phyloP scores from a whole-genome alignment of 2,113 vertebrate genomes.

The Spea bombifrons region DNA sequence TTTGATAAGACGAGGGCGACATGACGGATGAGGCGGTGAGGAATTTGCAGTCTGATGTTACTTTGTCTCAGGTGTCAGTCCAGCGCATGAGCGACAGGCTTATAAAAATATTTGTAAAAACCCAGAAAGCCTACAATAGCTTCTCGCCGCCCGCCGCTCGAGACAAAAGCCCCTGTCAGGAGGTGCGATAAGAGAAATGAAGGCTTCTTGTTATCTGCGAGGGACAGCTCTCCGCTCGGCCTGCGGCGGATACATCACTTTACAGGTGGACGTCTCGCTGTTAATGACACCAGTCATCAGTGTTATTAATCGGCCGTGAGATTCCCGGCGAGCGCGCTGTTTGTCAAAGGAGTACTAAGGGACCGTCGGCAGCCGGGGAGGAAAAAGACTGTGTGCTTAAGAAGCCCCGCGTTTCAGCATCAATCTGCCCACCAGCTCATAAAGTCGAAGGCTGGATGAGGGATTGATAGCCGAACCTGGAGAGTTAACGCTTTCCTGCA shows the following conservation, averaged over 20 bases:
- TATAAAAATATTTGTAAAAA: neutral
- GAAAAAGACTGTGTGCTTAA: neutral
- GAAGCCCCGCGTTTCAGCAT: neutral
- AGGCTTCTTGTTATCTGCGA: neutral
- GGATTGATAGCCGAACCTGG: neutral
- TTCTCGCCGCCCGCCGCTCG: neutral
- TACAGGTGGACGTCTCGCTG: neutral
- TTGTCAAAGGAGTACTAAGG: neutral
- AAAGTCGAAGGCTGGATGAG: neutral
- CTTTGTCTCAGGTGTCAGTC: neutral
- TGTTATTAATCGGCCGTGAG: constrained; percentile 1
- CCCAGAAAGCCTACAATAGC: neutral
- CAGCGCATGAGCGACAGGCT: neutral
- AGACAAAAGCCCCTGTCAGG: constrained; percentile 25
- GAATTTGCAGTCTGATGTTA: neutral
- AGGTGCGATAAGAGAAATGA: constrained; percentile 5
- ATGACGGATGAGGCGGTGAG: constrained; percentile 2
- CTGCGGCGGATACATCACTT: neutral
- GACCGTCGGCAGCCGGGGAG: neutral
- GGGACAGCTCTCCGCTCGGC: neutral
- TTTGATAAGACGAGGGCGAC: neutral
- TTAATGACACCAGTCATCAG: constrained; percentile 17
- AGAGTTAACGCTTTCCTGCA: neutral
- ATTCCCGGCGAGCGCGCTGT: neutral
- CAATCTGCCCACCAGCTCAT: constrained; percentile 7